Evolutionary conservation across 2,888 invertebrate species (phyloP).

Genomic region (Euclidia mi): DNA sequence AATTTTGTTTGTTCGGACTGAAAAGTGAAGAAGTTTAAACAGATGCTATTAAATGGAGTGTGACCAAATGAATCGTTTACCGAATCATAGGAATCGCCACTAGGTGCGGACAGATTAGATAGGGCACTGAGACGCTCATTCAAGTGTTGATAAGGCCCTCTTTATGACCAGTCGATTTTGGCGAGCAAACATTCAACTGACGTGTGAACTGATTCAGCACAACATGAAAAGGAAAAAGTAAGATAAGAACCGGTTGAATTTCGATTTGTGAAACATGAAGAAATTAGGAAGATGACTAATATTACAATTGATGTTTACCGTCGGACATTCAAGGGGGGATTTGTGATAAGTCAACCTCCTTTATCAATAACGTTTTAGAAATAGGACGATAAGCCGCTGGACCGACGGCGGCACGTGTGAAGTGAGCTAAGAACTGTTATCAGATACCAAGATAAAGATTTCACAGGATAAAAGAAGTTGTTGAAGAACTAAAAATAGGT

Average conservation of each 20-base stretch:
- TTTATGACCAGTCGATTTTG: constrained; percentile 81
- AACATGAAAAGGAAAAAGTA: constrained; percentile 89
- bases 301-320: constrained; percentile 71
- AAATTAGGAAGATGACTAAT: constrained; percentile 79
- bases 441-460: constrained; percentile 83
- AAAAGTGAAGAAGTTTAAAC: constrained; percentile 79
- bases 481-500: constrained; percentile 88
- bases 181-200: constrained; percentile 73
- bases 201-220: constrained; percentile 69
- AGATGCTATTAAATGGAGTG: constrained; percentile 70
- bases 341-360: constrained; percentile 76
- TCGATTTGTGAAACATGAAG: constrained; percentile 66
- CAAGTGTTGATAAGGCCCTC: constrained; percentile 84
- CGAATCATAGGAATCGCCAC: constrained; percentile 81
- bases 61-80: constrained; percentile 70
- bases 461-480: constrained; percentile 80
- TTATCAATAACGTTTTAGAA: constrained; percentile 82
- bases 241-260: constrained; percentile 52
- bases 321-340: constrained; percentile 79
- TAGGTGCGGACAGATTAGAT: constrained; percentile 85
- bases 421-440: constrained; percentile 81
- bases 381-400: constrained; percentile 83
- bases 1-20: constrained; percentile 67
- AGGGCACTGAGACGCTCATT: constrained; percentile 82
- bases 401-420: constrained; percentile 87